These are phyloP conservation scores for Drosophila neonasuta DNA, from an alignment of 2,888 invertebrate species.

Conservation along the genomic window DNA sequence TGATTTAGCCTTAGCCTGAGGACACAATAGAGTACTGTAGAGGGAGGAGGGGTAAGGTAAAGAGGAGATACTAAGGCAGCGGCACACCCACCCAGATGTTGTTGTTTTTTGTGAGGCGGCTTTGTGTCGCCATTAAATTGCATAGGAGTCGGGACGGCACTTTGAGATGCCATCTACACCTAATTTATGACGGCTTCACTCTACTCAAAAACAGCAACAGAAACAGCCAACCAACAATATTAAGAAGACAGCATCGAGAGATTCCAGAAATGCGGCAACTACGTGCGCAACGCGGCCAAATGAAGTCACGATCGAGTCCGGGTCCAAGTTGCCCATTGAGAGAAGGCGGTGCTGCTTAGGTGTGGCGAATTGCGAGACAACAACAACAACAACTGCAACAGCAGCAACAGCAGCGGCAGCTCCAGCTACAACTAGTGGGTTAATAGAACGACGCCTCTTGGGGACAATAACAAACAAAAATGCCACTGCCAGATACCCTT, in stretches of 20 bases:
- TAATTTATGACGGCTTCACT: constrained; percentile 67
- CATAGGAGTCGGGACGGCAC: constrained; percentile 56
- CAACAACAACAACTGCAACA: constrained; percentile 29
- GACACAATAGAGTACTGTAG: neutral
- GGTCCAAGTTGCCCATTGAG: constrained; percentile 43
- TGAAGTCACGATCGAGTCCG: constrained; percentile 66
- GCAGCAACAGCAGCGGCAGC: neutral
- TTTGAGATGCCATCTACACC: constrained; percentile 74
- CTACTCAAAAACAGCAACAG: constrained; percentile 14
- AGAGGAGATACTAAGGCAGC: constrained; percentile 7
- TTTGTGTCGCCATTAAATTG: constrained; percentile 49
- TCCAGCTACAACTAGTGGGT: constrained; percentile 55
- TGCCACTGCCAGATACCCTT: constrained; percentile 22
- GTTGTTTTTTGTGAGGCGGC: constrained; percentile 1
- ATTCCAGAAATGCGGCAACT: constrained; percentile 64
- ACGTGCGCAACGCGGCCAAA: constrained; percentile 62
- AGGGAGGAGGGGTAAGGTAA: neutral
- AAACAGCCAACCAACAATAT: constrained; percentile 23
- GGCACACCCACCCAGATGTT: constrained; percentile 33
- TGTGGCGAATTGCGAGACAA: constrained; percentile 51
- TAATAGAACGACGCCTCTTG: constrained; percentile 62
- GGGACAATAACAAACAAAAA: constrained; percentile 16
- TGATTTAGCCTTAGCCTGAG: constrained; percentile 24
- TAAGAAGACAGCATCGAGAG: constrained; percentile 29
- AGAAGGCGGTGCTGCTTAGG: constrained; percentile 50